phyloP scores from a whole-genome alignment of 2,113 vertebrate species.

The Prinia subflava region DNA sequence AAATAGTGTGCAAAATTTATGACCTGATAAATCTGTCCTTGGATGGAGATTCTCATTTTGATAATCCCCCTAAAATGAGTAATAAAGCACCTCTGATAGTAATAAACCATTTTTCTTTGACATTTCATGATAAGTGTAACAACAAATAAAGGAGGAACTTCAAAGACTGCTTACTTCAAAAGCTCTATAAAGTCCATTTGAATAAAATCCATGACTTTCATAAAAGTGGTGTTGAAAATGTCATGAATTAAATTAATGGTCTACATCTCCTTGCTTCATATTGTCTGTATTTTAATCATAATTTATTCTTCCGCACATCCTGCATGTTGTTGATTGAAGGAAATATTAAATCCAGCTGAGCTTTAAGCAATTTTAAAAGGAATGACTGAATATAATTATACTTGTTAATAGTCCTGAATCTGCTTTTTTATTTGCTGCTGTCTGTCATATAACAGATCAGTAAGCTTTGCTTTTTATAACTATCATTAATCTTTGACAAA shows the following conservation, averaged over 20 bases:
- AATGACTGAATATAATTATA: conserved; percentile 64
- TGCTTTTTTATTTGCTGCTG: conserved; percentile 52
- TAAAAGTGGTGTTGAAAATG: conserved; percentile 64
- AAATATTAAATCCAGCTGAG: conserved; percentile 67
- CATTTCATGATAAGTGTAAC: conserved; percentile 63
- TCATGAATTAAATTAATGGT: conserved; percentile 67
- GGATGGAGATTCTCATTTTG: conserved; percentile 60
- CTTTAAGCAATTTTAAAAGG: conserved; percentile 60
- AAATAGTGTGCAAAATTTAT: conserved; percentile 59
- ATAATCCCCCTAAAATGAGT: conserved; percentile 63
- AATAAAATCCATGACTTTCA: conserved; percentile 61
- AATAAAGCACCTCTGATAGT: conserved; percentile 58
- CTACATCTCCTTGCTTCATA: conserved; percentile 49
- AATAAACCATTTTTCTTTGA: conserved; percentile 62
- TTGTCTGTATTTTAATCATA: conserved; percentile 65
- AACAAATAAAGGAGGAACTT: conserved; percentile 62
- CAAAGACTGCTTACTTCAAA: conserved; percentile 66
- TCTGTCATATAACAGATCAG: conserved; percentile 39
- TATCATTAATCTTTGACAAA: conserved; percentile 33
- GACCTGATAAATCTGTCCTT: conserved; percentile 57
- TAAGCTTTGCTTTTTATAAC: conserved; percentile 37
- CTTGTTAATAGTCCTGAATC: conserved; percentile 53
- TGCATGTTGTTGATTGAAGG: conserved; percentile 62
- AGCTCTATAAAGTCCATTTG: conserved; percentile 62
- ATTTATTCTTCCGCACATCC: conserved; percentile 64